These are phyloP conservation scores for Drosophila atripex DNA, from an alignment of 2,888 invertebrate genomes.

Conservation along the genomic window DNA sequence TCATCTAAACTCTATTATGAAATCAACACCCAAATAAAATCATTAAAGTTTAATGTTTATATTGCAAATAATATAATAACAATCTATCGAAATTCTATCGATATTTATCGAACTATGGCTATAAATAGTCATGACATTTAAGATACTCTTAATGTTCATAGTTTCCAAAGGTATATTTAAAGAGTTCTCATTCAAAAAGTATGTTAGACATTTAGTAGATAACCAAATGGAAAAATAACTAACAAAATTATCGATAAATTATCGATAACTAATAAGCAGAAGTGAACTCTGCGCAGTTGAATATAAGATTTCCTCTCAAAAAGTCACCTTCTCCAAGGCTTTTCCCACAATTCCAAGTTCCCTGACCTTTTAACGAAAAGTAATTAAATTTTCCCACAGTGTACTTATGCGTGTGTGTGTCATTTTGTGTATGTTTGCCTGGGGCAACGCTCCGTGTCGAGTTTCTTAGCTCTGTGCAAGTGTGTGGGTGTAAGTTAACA, in stretches of 20 bases:
- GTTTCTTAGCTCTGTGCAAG: slow-evolving; percentile 40
- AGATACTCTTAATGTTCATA: too few relatives aligned
- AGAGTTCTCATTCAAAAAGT: too few relatives aligned
- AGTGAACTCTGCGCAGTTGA: too few relatives aligned
- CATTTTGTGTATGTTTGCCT: slow-evolving; percentile 45
- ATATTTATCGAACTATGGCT: neutral
- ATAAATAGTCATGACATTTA: neutral
- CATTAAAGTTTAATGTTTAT: too few relatives aligned
- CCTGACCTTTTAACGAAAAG: neutral
- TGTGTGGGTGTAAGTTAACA: slow-evolving; percentile 62
- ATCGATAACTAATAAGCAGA: neutral
- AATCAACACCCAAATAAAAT: neutral
- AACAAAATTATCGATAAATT: neutral
- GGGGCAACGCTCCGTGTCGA: slow-evolving; percentile 35
- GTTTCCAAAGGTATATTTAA: too few relatives aligned
- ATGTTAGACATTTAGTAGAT: too few relatives aligned
- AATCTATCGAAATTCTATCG: neutral
- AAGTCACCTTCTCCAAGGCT: too few relatives aligned
- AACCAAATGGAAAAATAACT: too few relatives aligned
- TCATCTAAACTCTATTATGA: too few relatives aligned
- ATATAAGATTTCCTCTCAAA: too few relatives aligned
- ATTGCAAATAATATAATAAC: too few relatives aligned
- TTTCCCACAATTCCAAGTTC: too few relatives aligned
- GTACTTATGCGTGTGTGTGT: neutral
- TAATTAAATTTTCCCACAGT: neutral